Evolutionary conservation across 2,797 vertebrate species (phyloP).

Genomic region (Pangasius macronema): DNA sequence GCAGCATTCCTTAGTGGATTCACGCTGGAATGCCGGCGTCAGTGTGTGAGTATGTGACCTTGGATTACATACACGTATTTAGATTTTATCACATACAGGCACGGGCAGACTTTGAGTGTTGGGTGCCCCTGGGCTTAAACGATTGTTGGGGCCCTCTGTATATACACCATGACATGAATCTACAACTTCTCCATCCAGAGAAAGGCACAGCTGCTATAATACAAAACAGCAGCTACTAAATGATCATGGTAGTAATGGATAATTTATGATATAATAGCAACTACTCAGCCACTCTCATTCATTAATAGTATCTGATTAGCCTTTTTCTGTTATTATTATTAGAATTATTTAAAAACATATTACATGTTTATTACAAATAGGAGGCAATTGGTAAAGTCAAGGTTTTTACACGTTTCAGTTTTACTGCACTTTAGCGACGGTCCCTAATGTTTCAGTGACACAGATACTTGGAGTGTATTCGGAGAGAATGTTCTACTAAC

Average conservation of each 20-base stretch:
- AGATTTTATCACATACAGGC: not conserved
- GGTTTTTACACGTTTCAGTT: not conserved
- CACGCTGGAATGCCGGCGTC: slow-evolving; percentile 12
- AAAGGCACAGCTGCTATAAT: not conserved
- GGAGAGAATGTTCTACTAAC: not conserved
- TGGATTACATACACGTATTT: not conserved
- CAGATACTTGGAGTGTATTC: not conserved
- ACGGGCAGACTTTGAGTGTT: not conserved
- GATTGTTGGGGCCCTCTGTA: not conserved
- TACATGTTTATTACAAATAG: not conserved
- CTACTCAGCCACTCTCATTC: not conserved
- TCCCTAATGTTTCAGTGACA: not conserved
- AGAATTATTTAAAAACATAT: not conserved
- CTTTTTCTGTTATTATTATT: not conserved
- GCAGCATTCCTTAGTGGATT: slow-evolving; percentile 33
- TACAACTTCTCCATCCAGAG: not conserved
- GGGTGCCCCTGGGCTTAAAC: too few species aligned
- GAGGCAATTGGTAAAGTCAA: not conserved
- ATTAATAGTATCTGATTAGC: not conserved
- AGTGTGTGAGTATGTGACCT: not conserved
- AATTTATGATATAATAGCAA: not conserved
- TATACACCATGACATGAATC: not conserved
- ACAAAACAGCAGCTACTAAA: not conserved
- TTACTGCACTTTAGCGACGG: not conserved
- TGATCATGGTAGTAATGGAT: not conserved